Evolutionary conservation across 2,888 invertebrate genomes (phyloP).

Genomic region (Drosophila monieri): DNA sequence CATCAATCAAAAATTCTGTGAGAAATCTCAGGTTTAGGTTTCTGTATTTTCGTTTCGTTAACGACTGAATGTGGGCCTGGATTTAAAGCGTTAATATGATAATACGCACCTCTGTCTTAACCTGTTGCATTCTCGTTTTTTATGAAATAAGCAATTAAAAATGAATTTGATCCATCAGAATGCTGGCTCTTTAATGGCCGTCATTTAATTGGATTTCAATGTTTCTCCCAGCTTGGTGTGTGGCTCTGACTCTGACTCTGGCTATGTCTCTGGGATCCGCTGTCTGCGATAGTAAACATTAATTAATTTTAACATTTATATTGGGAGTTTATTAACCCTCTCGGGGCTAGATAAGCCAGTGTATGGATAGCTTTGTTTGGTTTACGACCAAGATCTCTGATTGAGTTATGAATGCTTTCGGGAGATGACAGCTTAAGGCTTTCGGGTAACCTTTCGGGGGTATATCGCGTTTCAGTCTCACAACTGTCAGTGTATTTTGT

Average conservation of each 20-base stretch:
- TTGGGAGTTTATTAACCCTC: slow-evolving; percentile 68
- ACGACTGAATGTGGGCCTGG: slow-evolving; percentile 35
- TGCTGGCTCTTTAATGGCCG: slow-evolving; percentile 73
- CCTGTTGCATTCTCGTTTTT: slow-evolving; percentile 54
- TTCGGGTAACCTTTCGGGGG: slow-evolving; percentile 18
- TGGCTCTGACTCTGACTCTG: background rate
- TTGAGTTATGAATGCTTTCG: slow-evolving; percentile 66
- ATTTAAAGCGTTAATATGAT: slow-evolving; percentile 75
- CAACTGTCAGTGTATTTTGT: slow-evolving; percentile 41
- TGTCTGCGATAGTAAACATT: slow-evolving; percentile 64
- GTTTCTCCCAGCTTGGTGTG: slow-evolving; percentile 45
- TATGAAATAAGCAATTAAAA: slow-evolving; percentile 79
- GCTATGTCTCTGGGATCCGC: slow-evolving; percentile 46
- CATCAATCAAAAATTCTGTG: slow-evolving; percentile 72
- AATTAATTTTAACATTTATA: slow-evolving; percentile 77
- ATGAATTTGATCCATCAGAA: slow-evolving; percentile 66
- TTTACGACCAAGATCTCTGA: slow-evolving; percentile 54
- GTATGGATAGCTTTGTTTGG: slow-evolving; percentile 2
- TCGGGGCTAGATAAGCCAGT: slow-evolving; percentile 31
- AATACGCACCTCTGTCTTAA: slow-evolving; percentile 65
- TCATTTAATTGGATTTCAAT: slow-evolving; percentile 78
- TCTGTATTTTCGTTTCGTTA: slow-evolving; percentile 36
- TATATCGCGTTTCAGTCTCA: slow-evolving; percentile 5
- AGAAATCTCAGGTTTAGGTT: slow-evolving; percentile 16
- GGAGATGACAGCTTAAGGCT: slow-evolving; percentile 30